phyloP scores from a whole-genome alignment of 2,113 vertebrate genomes.

The Eudyptes chrysolophus region DNA sequence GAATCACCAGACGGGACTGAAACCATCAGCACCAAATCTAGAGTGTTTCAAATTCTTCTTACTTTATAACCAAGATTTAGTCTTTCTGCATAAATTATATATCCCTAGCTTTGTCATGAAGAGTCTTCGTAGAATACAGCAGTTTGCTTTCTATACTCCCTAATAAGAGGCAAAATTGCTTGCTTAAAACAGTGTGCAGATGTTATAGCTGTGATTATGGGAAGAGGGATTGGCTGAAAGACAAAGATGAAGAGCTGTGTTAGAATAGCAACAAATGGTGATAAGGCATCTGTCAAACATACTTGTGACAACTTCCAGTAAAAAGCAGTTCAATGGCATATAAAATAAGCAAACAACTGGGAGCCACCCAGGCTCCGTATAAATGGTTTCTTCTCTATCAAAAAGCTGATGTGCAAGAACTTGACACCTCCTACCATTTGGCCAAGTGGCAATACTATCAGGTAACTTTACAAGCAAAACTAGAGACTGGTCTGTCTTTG shows the following conservation, averaged over 20 bases:
- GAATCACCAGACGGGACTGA: background rate
- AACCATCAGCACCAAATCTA: background rate
- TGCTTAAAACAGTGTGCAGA: background rate
- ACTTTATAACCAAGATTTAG: background rate
- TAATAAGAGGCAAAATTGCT: slow-evolving; percentile 14
- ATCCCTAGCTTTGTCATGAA: background rate
- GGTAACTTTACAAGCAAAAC: background rate
- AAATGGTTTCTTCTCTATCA: background rate
- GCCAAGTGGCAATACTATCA: background rate
- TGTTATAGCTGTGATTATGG: background rate
- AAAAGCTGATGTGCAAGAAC: background rate
- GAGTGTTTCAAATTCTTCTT: background rate
- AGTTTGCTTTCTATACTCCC: background rate
- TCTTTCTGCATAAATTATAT: background rate
- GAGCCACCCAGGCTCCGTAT: background rate
- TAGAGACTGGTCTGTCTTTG: background rate
- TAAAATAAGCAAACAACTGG: background rate
- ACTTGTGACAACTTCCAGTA: background rate
- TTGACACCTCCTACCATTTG: background rate
- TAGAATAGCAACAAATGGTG: background rate
- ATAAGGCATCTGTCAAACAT: background rate
- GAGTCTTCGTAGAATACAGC: background rate
- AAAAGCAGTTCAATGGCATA: background rate
- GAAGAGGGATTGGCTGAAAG: background rate
- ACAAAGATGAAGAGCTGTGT: background rate